Evolutionary conservation across 2,888 invertebrate genomes (phyloP), one percentile per base, ranked within the genome.

Genomic region (Drosophila bunnanda): DNA sequence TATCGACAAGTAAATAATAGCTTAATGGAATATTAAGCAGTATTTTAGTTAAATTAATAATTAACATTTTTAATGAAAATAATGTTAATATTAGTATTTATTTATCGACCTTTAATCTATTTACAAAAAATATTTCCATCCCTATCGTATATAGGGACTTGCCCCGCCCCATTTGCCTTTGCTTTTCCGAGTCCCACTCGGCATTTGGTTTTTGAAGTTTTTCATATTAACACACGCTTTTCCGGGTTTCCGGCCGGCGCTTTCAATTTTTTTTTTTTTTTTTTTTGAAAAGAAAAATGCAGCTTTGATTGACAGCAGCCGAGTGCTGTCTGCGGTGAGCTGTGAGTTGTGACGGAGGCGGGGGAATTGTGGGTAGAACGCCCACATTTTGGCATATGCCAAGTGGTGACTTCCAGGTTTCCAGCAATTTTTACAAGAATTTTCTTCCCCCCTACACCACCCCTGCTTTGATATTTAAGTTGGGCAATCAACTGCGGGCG

Each of bases 261-360:
- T 65, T 66, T 53, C 64, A 64, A 66, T 62, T 66, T 54, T 77
- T 76, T 64, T 60, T 17, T 17, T 17, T n/a, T n/a, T 38, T 8
- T 15, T 15, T 38, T 43, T 9, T 25, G 15, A 80, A 80, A 78
- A 75, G 65, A 69, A 64, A 83, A 83, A 80, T 80, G 75, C 81
- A 71, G 72, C 69, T 70, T 81, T 83, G 84, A 82, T 82, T 82
- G 82, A 83, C 82, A 76, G 79, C 72, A 44, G 50, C 66, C 66
- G 54, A 67, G 67, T 67, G 67, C 54, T 65, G 55, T 53, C 52
- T 52, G 52, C 25, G 41, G 52, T 32, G 56, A 22, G 20, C 20
- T 30, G 25, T 17, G 46, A 50, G 32, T 20, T 20, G 15, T 50
- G 15, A 15, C 20, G 32, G 50, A 9, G 20, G 13, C 17, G 13